phyloP scores from a whole-genome alignment of 2,797 vertebrate species.

The Megaceryle alcyon region DNA sequence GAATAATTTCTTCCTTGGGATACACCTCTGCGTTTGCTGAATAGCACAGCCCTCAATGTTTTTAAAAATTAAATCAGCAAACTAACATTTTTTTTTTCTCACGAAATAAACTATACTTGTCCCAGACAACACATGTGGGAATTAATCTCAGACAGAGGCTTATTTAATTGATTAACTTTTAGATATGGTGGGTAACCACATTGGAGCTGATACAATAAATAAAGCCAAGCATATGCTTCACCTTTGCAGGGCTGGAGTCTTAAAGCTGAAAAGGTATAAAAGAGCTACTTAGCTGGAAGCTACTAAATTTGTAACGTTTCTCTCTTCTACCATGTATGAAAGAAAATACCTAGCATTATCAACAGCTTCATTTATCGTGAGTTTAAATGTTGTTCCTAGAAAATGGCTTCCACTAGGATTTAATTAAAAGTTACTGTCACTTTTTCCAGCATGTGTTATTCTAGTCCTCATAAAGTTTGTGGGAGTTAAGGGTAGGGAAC shows the following conservation, averaged over 20 bases:
- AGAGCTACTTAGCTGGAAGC: background rate
- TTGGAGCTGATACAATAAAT: background rate
- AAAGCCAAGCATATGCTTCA: conserved; percentile 6
- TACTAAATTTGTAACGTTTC: conserved; percentile 2
- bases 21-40: background rate
- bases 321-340: background rate
- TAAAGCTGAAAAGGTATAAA: conserved; percentile 23
- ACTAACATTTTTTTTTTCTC: conserved; percentile 27
- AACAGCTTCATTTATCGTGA: background rate
- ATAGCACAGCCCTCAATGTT: conserved; percentile 17
- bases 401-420: background rate
- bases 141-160: conserved; percentile 34
- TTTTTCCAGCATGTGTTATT: background rate
- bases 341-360: conserved; percentile 5
- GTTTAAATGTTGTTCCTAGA: conserved; percentile 10
- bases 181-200: conserved; percentile 27
- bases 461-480: background rate
- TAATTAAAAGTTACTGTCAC: background rate
- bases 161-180: conserved; percentile 43
- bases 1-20: background rate
- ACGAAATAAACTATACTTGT: conserved; percentile 27
- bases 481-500: background rate
- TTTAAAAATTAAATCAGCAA: conserved; percentile 6
- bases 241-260: background rate
- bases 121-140: background rate